Evolutionary conservation across 2,888 invertebrate genomes (phyloP).

Genomic region (Tyria jacobaeae): DNA sequence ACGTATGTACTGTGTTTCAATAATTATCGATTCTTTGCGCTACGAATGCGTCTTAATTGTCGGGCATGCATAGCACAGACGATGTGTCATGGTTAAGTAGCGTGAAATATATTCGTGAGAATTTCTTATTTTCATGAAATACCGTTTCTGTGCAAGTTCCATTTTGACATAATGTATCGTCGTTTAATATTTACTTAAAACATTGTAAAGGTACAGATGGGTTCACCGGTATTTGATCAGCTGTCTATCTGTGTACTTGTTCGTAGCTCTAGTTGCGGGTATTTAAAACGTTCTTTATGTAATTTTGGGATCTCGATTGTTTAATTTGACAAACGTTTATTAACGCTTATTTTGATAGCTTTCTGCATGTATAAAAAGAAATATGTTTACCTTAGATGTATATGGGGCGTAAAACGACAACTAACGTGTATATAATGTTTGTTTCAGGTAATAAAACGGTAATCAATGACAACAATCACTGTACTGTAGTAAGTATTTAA

Average conservation of each 20-base stretch:
- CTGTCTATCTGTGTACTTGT: constrained; percentile 60
- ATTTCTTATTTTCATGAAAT: constrained; percentile 45
- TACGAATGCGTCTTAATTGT: constrained; percentile 24
- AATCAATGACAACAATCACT: background rate
- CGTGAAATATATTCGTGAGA: constrained; percentile 54
- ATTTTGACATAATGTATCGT: constrained; percentile 52
- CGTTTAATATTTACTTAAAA: constrained; percentile 67
- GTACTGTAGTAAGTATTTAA: background rate
- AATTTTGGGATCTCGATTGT: constrained; percentile 34
- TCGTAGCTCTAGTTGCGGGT: constrained; percentile 47
- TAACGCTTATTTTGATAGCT: constrained; percentile 26
- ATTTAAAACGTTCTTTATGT: constrained; percentile 49
- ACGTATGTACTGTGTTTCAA: constrained; percentile 1
- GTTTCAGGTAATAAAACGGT: constrained; percentile 41
- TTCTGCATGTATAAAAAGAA: constrained; percentile 13
- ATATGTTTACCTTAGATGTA: constrained; percentile 26
- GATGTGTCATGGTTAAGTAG: constrained; percentile 42
- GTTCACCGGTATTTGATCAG: constrained; percentile 67
- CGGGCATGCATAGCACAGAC: constrained; percentile 29
- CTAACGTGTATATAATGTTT: constrained; percentile 20
- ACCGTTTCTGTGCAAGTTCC: background rate
- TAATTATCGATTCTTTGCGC: constrained; percentile 42
- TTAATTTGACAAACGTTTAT: constrained; percentile 28
- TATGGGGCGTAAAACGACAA: background rate
- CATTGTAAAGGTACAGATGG: constrained; percentile 65